Base-by-base conservation (phyloP, 2,888 invertebrate species). In the Ophioninae sp. region DNA sequence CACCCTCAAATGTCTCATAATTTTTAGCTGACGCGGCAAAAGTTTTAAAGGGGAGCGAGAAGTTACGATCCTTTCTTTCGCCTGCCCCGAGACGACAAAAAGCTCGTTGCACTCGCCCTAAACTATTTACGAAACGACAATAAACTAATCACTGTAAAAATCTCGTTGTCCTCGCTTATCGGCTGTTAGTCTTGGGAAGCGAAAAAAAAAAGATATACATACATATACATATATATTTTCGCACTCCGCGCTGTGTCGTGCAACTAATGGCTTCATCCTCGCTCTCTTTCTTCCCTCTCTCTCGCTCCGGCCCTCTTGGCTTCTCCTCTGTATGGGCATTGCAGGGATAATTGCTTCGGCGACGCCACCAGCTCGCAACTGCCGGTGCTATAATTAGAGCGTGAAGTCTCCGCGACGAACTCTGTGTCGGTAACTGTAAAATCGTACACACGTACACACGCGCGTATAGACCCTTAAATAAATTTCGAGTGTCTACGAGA, bases 231-330 rank as follows among this genome's bases (percentile, higher is more conserved):
- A 30, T 30, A 87, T 88, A 88, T 88, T 89, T 87, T 86, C 86
- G 83, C 83, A 17, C 80, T 64, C 37, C 39, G 77, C 75, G 70
- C 79, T 86, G 80, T 87, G 86, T 82, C 88, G 88, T 88, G 89
- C 85, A 83, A 84, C 85, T 89, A 89, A 89, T 88, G 87, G 88
- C 88, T 89, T 89, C 87, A 87, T 89, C 88, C 76, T 61, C 44
- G 50, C n/a, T 20, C 62, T 67, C 21, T 39, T 30, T 62, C n/a
- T 65, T 65, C 61, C 61, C 75, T 72, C 57, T 61, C 64, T 37
- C 41, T 65, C 72, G n/a, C 57, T 75, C 57, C 39, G 50, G 61
- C n/a, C 23, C 41, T 69, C 64, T 39, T 64, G 41, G 30, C 21
- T 44, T 65, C 59, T 72, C 44, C 13, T 44, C 79, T 70, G 39